phyloP scores from a whole-genome alignment of 2,113 vertebrate genomes.

The Eretmochelys imbricata region DNA sequence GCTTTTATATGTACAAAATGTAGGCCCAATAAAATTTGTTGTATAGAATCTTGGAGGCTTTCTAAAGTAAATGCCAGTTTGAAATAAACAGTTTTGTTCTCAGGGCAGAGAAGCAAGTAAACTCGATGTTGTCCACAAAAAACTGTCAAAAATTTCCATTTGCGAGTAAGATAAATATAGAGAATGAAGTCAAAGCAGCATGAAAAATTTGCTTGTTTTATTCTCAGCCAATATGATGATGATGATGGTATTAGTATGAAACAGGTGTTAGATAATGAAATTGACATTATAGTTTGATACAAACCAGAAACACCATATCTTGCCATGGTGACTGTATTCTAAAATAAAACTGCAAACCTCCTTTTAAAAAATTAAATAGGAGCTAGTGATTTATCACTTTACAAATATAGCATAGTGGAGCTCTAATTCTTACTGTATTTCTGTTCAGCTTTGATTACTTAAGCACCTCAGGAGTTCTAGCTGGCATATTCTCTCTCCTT shows the following conservation, averaged over 20 bases:
- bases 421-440: slow-evolving; percentile 23
- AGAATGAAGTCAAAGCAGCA: slow-evolving; percentile 5
- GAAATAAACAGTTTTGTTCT: accelerated
- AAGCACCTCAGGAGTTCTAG: neutral
- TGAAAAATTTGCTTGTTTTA: neutral
- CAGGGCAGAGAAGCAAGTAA: neutral
- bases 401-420: neutral
- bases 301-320: slow-evolving; percentile 45
- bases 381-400: slow-evolving; percentile 5
- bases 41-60: neutral
- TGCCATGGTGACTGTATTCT: slow-evolving; percentile 39
- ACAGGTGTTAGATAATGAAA: slow-evolving; percentile 54
- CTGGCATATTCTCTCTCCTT: neutral
- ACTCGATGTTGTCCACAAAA: neutral
- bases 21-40: neutral
- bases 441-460: slow-evolving; percentile 10
- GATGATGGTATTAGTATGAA: neutral
- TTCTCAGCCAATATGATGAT: neutral
- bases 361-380: slow-evolving; percentile 41
- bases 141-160: neutral
- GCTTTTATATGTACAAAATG: neutral
- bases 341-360: slow-evolving; percentile 38
- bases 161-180: neutral
- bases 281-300: slow-evolving; percentile 43
- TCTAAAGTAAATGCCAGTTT: neutral